Evolutionary conservation across 2,888 invertebrate species (phyloP), one percentile per base, ranked within the genome.

Genomic region (Alloplasta piceator): DNA sequence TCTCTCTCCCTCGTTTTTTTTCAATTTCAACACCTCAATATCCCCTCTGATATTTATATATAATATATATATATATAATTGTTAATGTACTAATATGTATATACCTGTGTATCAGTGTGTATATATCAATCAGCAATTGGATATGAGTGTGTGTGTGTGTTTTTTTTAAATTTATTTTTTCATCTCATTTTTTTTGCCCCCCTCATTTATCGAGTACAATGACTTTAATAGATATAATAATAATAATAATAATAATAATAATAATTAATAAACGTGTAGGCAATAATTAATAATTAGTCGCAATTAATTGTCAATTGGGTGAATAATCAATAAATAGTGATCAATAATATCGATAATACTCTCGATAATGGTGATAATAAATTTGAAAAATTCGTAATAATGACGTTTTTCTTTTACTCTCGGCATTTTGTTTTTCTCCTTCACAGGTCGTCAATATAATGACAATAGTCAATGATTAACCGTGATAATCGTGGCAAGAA

Each of bases 281-380:
- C 86, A 82, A 86, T 83, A 86, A 86, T 87, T 83, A 85, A 88
- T 86, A 86, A 80, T 76, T 85, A 82, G 79, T 83, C 85, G 86
- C 86, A 84, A 67, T 83, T 83, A 87, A 85, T 84, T 80, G 78
- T 52, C 78, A 77, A 80, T 83, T 67, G 83, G 82, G 67, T 78
- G 74, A 75, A 87, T 87, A 87, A 78, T 82, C 52, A 74, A 82
- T 80, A 81, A 86, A 81, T 86, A 85, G 80, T 83, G 74, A 72
- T 26, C 76, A 82, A 84, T 78, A 79, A 80, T 83, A 80, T 82
- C 83, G 74, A 79, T 66, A 82, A 81, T 84, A 73, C 48, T 71
- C 71, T 63, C 77, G 70, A 75, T 81, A 82, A 80, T 81, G 79
- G 73, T 84, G 76, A 81, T 83, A 77, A 82, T 75, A 82, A 84